Percentiles rank a stretch among this genome's conserved stretches.
These are phyloP conservation scores for Eledona agricola DNA, from an alignment of 2,888 invertebrate genomes.

Conservation along the genomic window DNA sequence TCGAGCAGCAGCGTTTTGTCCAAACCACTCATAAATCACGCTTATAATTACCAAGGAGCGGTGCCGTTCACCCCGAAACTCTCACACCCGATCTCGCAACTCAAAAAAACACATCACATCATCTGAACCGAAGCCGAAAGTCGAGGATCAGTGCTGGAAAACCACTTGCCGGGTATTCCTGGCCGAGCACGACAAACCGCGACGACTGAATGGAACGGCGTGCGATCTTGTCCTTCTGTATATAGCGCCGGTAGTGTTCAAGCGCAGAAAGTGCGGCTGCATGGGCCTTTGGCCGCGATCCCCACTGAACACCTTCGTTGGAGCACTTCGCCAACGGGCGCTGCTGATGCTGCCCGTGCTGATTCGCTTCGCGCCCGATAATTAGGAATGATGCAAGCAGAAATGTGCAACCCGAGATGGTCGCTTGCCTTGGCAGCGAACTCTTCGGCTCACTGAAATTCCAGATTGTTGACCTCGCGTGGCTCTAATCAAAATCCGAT, in stretches of 20 bases:
- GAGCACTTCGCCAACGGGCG: background rate
- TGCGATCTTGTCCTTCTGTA: slow-evolving; percentile 35
- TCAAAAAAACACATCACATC: no score
- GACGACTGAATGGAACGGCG: slow-evolving; percentile 42
- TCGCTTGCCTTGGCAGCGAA: background rate
- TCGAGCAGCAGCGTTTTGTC: no score
- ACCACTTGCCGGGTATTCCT: slow-evolving; percentile 33
- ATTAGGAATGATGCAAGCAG: slow-evolving; percentile 29
- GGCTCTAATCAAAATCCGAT: background rate
- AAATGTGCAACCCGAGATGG: slow-evolving; percentile 24
- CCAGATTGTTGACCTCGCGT: slow-evolving; percentile 21
- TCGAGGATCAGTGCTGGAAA: slow-evolving; percentile 30
- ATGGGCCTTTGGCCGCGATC: slow-evolving; percentile 29
- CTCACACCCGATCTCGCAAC: no score
- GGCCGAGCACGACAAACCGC: slow-evolving; percentile 41
- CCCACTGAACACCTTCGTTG: slow-evolving; percentile 18
- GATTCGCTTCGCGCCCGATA: slow-evolving; percentile 28
- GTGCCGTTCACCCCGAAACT: no score
- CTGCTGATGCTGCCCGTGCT: no score
- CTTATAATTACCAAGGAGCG: no score
- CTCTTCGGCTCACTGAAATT: slow-evolving; percentile 10
- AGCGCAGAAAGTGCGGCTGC: slow-evolving; percentile 29
- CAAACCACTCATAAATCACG: no score
- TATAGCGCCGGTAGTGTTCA: slow-evolving; percentile 36
- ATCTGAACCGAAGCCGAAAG: no score